Evolutionary conservation across 2,888 invertebrate genomes (phyloP), one percentile per base, ranked within the genome.

Genomic region (Geophilus truncorum): DNA sequence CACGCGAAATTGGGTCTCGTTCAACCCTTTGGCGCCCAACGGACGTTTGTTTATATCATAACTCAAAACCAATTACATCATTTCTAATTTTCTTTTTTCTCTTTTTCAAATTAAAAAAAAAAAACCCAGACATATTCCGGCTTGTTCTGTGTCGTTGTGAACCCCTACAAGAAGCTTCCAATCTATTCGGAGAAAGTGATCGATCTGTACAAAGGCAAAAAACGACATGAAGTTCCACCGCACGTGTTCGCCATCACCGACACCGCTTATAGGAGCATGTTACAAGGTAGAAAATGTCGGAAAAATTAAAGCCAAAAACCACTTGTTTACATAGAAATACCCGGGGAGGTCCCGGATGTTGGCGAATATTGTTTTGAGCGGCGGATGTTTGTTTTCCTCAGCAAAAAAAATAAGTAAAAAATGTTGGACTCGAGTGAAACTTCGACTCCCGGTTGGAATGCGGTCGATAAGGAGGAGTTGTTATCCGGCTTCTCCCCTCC

Each of bases 91-190:
- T 30, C 40, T 36, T 82, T 90, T 91, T 34, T n/a, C n/a, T n/a
- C n/a, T n/a, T n/a, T n/a, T n/a, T n/a, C n/a, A n/a, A n/a, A n/a
- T n/a, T n/a, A n/a, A n/a, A n/a, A n/a, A n/a, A n/a, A n/a, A n/a
- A n/a, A n/a, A n/a, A n/a, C n/a, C n/a, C 92, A 99, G 98, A 99
- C 99, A 85, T 99, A 99, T 90, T 99, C 99, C 84, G 99, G 99
- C 84, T 94, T 99, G 85, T 99, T 99, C 92, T 99, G 99, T 90
- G 99, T 99, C 87, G 99, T 99, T 85, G 97, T 99, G 85, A 99
- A 99, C 89, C 99, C 99, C 3, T 99, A 99, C 92, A 97, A 97
- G 90, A 94, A 94, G 89, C 91, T 99, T 87, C 98, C 98, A 83
- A 99, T 99, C 88, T 99, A 99, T 91, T 97, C 98, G 86, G 98